Conservation (phyloP, 2,797 vertebrate species). For the Eurystomus glaucurus region DNA sequence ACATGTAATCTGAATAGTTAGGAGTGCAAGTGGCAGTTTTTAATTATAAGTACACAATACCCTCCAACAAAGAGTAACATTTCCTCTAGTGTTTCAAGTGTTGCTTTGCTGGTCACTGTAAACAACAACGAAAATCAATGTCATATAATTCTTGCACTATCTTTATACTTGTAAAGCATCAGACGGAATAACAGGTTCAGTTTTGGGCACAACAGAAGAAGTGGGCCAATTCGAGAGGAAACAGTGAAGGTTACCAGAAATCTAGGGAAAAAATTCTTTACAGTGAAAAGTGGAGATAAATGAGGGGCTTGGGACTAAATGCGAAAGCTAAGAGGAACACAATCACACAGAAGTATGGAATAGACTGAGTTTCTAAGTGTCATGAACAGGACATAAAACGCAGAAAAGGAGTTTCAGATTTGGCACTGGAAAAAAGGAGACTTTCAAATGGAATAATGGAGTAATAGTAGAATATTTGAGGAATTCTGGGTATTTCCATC, state of each 20-base stretch:
- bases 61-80: not conserved
- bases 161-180: not conserved
- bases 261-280: not conserved
- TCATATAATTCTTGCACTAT: not conserved
- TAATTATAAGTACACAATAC: not conserved
- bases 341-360: not conserved
- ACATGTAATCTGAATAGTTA: not conserved
- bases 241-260: not conserved
- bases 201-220: not conserved
- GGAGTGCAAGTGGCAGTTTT: not conserved
- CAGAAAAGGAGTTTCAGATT: not conserved
- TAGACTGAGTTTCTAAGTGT: fast-evolving
- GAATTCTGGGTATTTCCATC: not conserved
- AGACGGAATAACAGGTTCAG: not conserved
- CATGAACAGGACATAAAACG: not conserved
- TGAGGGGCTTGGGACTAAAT: not conserved
- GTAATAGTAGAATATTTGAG: not conserved
- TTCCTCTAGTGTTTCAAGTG: not conserved
- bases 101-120: not conserved
- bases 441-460: not conserved
- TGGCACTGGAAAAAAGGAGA: not conserved
- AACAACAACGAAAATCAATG: not conserved
- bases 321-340: not conserved
- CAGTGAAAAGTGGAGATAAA: not conserved
- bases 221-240: not conserved